Percentiles rank a stretch among this genome's conserved stretches.
Evolutionary conservation across 2,113 vertebrate species (phyloP).

Genomic region (Malurus cyaneus): DNA sequence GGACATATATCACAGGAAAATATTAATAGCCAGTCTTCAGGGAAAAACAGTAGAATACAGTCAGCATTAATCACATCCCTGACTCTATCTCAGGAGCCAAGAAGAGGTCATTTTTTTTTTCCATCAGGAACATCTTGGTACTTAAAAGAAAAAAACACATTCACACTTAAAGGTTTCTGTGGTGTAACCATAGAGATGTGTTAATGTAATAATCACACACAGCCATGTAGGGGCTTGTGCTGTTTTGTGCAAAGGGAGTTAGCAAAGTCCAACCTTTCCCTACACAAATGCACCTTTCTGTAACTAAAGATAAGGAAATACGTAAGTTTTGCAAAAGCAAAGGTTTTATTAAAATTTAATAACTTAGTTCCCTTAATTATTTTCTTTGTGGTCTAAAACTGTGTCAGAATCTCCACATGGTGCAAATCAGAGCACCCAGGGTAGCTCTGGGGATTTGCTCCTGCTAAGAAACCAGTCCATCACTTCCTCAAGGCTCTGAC

Average conservation of each 20-base stretch:
- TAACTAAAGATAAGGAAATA: neutral
- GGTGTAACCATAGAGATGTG: constrained; percentile 68
- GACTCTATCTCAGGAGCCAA: constrained; percentile 57
- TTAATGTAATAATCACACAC: constrained; percentile 67
- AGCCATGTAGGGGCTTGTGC: constrained; percentile 51
- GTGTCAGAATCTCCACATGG: neutral
- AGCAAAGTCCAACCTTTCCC: neutral
- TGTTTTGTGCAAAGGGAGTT: constrained; percentile 29
- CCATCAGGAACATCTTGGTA: constrained; percentile 64
- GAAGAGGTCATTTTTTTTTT: constrained; percentile 58
- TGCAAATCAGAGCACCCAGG: neutral
- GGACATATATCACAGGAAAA: constrained; percentile 59
- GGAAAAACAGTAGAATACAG: constrained; percentile 40
- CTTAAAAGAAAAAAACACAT: constrained; percentile 62
- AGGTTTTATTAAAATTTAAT: neutral
- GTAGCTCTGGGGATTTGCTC: neutral
- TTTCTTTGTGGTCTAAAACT: neutral
- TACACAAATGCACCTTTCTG: neutral
- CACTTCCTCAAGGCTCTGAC: constrained; percentile 19
- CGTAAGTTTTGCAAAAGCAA: neutral
- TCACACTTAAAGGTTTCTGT: constrained; percentile 65
- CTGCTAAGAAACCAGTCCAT: neutral
- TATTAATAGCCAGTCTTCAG: constrained; percentile 61
- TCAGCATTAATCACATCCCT: constrained; percentile 61
- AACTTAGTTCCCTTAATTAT: neutral